These are phyloP conservation scores for Oreochromis niloticus DNA, from an alignment of 2,113 vertebrate species.

Conservation along the genomic window DNA sequence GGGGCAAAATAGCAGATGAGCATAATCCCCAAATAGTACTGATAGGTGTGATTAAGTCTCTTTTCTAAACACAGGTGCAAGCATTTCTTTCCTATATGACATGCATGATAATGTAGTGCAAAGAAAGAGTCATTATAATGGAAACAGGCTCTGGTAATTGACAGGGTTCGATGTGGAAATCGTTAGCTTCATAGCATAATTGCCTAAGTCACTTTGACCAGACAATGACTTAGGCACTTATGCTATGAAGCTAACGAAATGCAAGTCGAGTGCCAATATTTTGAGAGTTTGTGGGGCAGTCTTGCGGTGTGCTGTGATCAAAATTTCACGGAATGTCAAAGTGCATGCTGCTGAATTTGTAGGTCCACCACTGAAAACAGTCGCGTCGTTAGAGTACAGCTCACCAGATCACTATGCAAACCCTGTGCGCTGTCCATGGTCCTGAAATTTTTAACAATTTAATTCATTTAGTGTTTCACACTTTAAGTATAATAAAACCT, in stretches of 20 bases:
- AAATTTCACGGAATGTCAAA: neutral
- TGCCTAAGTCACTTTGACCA: too few relatives aligned
- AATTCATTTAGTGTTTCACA: neutral
- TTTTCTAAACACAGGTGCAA: neutral
- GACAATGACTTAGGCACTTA: too few relatives aligned
- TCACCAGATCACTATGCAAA: neutral
- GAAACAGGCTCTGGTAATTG: neutral
- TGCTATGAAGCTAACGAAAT: too few relatives aligned
- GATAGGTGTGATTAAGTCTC: neutral
- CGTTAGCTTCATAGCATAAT: too few relatives aligned
- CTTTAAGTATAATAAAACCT: neutral
- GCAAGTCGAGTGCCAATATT: neutral
- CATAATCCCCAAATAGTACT: neutral
- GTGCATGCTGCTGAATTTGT: neutral
- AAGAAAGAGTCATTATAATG: neutral
- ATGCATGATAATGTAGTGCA: neutral
- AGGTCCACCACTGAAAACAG: neutral
- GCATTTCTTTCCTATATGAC: neutral
- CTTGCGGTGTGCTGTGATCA: rapidly evolving
- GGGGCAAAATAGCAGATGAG: neutral
- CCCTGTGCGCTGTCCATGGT: rapidly evolving
- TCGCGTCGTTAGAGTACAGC: neutral
- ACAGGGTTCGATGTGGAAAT: neutral
- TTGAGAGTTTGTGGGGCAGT: neutral
- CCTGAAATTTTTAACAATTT: neutral